Evolutionary conservation across 2,113 vertebrate genomes (phyloP).

Genomic region (Lasiurus borealis): DNA sequence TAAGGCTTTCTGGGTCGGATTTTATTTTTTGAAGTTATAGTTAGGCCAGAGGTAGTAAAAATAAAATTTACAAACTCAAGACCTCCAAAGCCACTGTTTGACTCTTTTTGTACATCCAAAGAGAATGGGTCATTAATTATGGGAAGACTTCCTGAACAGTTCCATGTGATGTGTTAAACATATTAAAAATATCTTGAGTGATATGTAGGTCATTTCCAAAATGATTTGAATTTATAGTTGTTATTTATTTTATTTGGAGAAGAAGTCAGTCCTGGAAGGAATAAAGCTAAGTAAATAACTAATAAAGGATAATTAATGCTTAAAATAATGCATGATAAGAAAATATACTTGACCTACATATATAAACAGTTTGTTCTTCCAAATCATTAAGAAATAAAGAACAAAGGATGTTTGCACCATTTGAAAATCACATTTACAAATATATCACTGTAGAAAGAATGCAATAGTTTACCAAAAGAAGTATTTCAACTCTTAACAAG

Average conservation of each 20-base stretch:
- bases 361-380: constrained; percentile 60
- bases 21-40: neutral
- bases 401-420: neutral
- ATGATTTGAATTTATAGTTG: constrained; percentile 17
- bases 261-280: constrained; percentile 41
- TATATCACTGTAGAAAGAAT: neutral
- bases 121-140: neutral
- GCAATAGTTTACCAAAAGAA: neutral
- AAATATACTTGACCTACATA: constrained; percentile 46
- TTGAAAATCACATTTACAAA: constrained; percentile 62
- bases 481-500: neutral
- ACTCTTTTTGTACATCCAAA: neutral
- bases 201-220: constrained; percentile 55
- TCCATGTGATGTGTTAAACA: neutral
- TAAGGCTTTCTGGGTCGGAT: neutral
- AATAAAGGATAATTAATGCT: constrained; percentile 48
- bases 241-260: constrained; percentile 46
- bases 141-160: neutral
- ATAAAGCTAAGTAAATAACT: constrained; percentile 52
- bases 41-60: constrained; percentile 6
- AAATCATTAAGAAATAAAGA: constrained; percentile 57
- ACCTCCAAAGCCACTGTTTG: neutral
- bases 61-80: constrained; percentile 29
- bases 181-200: constrained; percentile 12
- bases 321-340: constrained; percentile 63